Conservation (phyloP, 1,140 invertebrate genomes). For the Ctenoplectra terminalis region DNA sequence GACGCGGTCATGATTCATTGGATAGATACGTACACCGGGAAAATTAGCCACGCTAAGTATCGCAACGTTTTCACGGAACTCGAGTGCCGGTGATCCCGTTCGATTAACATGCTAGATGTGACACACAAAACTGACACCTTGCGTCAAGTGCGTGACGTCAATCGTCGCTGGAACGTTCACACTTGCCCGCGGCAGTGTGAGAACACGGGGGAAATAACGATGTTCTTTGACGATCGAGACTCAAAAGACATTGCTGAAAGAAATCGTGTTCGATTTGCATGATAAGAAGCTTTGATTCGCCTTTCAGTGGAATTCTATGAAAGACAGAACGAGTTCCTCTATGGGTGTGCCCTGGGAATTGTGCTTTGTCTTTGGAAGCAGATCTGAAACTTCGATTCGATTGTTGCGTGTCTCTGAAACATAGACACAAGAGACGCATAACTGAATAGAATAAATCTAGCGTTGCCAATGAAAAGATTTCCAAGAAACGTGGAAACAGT, state of each 20-base stretch:
- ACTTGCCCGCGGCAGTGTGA: no score
- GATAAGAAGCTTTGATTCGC: slow-evolving; percentile 11
- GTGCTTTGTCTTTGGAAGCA: neutral
- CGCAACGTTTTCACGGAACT: slow-evolving; percentile 43
- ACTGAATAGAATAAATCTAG: no score
- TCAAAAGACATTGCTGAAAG: neutral
- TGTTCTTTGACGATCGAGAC: neutral
- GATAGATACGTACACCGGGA: neutral
- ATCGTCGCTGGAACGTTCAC: slow-evolving; percentile 49
- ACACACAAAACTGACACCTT: slow-evolving; percentile 41
- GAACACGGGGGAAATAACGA: neutral
- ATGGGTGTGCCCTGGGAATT: neutral
- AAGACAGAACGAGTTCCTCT: neutral
- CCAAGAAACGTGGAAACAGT: no score
- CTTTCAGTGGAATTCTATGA: neutral
- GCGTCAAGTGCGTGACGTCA: slow-evolving; percentile 58
- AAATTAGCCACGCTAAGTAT: slow-evolving; percentile 24
- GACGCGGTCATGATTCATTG: slow-evolving; percentile 48
- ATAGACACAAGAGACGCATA: neutral
- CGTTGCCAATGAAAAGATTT: no score
- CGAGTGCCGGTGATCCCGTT: slow-evolving; percentile 32
- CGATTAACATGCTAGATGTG: slow-evolving; percentile 30
- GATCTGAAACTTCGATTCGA: neutral
- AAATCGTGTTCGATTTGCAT: slow-evolving; percentile 12
- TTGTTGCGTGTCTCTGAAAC: neutral